Conservation (phyloP, 1,140 invertebrate genomes). For the Drosophila orosa region DNA sequence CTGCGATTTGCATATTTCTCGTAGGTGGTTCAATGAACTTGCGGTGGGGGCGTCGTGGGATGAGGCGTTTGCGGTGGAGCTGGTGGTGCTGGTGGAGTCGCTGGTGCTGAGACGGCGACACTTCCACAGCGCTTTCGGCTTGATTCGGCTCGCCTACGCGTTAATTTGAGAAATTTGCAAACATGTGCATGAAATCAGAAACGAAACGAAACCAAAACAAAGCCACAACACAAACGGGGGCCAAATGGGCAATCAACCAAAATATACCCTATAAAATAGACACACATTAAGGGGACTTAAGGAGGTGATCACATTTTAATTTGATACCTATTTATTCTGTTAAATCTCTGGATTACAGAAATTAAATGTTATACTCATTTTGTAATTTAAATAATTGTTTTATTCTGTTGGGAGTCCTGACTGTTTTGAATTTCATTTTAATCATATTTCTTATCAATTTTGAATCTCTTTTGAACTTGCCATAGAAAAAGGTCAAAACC, state of each 20-base stretch:
- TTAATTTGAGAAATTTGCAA: slow-evolving; percentile 79
- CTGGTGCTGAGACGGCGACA: slow-evolving; percentile 53
- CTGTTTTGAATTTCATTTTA: too few relatives aligned
- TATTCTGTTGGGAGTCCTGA: too few relatives aligned
- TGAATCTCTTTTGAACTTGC: too few relatives aligned
- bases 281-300: not conserved
- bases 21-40: slow-evolving; percentile 82
- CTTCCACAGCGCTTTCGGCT: slow-evolving; percentile 64
- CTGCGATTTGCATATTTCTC: slow-evolving; percentile 78
- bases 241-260: slow-evolving; percentile 18
- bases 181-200: slow-evolving; percentile 70
- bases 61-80: slow-evolving; percentile 52
- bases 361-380: too few relatives aligned
- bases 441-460: too few relatives aligned
- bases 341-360: not conserved
- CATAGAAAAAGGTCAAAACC: too few relatives aligned
- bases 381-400: too few relatives aligned
- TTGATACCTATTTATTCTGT: not conserved
- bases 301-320: not conserved
- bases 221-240: slow-evolving; percentile 45
- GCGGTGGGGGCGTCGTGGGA: slow-evolving; percentile 69
- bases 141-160: slow-evolving; percentile 66
- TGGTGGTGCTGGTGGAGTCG: slow-evolving; percentile 21
- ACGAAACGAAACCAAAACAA: slow-evolving; percentile 47
- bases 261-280: slow-evolving; percentile 22